phyloP scores from a whole-genome alignment of 1,140 invertebrate genomes.

The Scaptodrosophila lebanonensis region DNA sequence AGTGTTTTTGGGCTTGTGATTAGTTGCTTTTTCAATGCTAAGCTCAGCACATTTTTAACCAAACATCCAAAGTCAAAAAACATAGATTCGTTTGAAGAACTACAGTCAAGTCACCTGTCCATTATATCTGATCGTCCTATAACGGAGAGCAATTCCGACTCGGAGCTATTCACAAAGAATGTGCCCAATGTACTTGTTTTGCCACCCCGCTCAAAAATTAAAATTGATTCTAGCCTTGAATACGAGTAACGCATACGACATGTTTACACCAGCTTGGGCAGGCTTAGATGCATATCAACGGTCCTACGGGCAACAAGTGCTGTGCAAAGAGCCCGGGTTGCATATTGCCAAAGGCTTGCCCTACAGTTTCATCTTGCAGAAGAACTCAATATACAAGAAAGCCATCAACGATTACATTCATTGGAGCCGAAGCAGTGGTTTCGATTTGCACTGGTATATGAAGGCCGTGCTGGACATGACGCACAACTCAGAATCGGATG shows the following conservation, averaged over 20 bases:
- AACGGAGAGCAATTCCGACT: not conserved
- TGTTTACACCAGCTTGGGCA: not conserved
- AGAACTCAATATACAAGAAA: slow-evolving; percentile 21
- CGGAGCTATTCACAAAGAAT: not conserved
- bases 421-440: not conserved
- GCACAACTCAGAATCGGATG: not conserved
- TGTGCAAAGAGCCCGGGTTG: slow-evolving; percentile 12
- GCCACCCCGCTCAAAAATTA: not conserved
- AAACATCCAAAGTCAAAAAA: not conserved
- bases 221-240: slow-evolving; percentile 17
- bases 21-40: not conserved
- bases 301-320: not conserved
- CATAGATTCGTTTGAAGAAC: slow-evolving; percentile 1
- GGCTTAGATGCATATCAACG: slow-evolving; percentile 2
- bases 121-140: slow-evolving; percentile 2
- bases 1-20: not conserved
- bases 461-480: not conserved
- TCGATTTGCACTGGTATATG: not conserved
- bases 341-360: not conserved
- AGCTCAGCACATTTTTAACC: slow-evolving; percentile 14
- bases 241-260: slow-evolving; percentile 27
- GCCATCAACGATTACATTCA: not conserved
- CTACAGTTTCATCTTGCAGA: not conserved
- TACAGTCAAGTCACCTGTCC: slow-evolving; percentile 1
- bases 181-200: slow-evolving; percentile 10